Base-by-base conservation (phyloP, 2,113 vertebrate genomes). In the Menura novaehollandiae region DNA sequence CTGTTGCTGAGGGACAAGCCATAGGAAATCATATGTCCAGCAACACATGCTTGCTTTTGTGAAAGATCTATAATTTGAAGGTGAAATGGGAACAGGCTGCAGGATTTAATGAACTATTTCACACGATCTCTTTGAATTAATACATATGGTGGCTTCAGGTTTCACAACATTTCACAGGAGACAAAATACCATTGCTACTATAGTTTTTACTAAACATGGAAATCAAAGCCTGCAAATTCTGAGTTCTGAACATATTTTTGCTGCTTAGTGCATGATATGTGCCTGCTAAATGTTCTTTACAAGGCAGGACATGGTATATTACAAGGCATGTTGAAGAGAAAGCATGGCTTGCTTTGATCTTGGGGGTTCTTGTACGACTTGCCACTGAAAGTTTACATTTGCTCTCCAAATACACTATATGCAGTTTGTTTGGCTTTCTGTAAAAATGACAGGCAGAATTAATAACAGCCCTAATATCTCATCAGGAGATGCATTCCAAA, bases 401-500 rank as follows among this genome's bases (percentile, higher is more conserved):
- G 41, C 27, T 78, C 14, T 81, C 78, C 64, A 60, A 41, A 41
- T 78, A 59, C 13, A 35, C 43, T 68, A 4, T 39, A 30, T 44
- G 69, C 49, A 87, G 85, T 94, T 94, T 94, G 44, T 93, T 94
- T 84, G 88, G 41, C 79, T 93, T 91, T 96, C 92, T 93, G 47
- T 93, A 82, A 80, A 91, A 93, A 78, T 94, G 96, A 93, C 83
- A 89, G 90, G 55, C 72, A 92, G 76, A 55, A 89, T 92, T 93
- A 94, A 94, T 93, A 96, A 94, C 47, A 84, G 44, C 26, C 68
- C 64, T 91, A 41, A 81, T 94, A 89, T 86, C 88, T 96, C 85
- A 81, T 96, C 32, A 20, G 91, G 73, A 78, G 73, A 94, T 63
- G 76, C 96, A 96, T 97, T 96, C 95, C 96, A 95, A 92, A 95